These are phyloP conservation scores for Hephaestus fuliginosus DNA, from an alignment of 2,797 vertebrate genomes.

Conservation along the genomic window DNA sequence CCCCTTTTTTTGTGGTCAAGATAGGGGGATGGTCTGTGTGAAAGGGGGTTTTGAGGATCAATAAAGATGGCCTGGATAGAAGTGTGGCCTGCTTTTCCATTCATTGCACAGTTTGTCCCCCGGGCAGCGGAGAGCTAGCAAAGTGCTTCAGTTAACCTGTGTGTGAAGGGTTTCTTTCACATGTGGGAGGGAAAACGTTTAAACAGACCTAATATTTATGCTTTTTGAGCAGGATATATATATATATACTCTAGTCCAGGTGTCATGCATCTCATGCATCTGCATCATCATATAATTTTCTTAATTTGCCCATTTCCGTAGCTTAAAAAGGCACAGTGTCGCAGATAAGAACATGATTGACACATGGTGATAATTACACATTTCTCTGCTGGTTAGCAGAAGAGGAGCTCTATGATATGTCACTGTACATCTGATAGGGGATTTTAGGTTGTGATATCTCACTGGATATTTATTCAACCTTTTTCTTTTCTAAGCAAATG, in stretches of 20 bases:
- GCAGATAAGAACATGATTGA: conserved; percentile 24
- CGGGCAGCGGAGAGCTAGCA: conserved; percentile 49
- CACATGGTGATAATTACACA: conserved; percentile 24
- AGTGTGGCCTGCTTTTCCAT: conserved; percentile 84
- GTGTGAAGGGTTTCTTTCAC: conserved; percentile 41
- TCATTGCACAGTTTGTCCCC: conserved; percentile 72
- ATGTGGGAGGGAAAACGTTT: conserved; percentile 35
- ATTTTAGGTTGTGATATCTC: conserved; percentile 5
- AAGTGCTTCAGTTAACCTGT: conserved; percentile 66
- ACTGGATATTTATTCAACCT: conserved; percentile 16
- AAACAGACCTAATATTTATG: conserved; percentile 59
- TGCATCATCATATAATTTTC: background rate
- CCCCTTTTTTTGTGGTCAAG: conserved; percentile 77
- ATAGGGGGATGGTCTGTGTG: conserved; percentile 78
- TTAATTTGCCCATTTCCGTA: conserved; percentile 1
- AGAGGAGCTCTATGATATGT: conserved; percentile 20
- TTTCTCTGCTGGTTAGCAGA: conserved; percentile 28
- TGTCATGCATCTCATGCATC: conserved; percentile 15
- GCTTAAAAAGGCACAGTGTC: background rate
- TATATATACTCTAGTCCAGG: background rate
- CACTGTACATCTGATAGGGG: background rate
- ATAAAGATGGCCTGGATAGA: conserved; percentile 88
- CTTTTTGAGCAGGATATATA: conserved; percentile 12
- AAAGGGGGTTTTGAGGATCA: conserved; percentile 82
- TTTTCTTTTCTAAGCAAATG: conserved; percentile 31